These are phyloP conservation scores for Dasypogon diadema DNA, from an alignment of 2,888 invertebrate genomes.

Conservation along the genomic window DNA sequence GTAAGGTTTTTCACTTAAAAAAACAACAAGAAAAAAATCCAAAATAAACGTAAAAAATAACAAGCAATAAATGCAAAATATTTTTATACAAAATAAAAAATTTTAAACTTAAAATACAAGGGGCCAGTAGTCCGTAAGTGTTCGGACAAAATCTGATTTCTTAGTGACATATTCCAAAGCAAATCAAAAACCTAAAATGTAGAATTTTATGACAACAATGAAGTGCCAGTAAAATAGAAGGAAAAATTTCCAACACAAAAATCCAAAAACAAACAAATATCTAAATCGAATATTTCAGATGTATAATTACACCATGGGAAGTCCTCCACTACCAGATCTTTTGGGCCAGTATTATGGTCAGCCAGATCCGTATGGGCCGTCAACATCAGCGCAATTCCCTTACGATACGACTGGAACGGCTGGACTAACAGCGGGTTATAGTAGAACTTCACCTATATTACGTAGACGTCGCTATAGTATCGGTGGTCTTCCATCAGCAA, in stretches of 20 bases:
- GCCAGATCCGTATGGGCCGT: slow-evolving; percentile 63
- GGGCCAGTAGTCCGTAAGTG: slow-evolving; percentile 70
- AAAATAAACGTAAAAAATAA: slow-evolving; percentile 22
- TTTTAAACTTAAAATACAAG: slow-evolving; percentile 60
- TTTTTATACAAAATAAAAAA: slow-evolving; percentile 54
- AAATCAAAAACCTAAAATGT: slow-evolving; percentile 45
- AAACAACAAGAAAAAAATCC: slow-evolving; percentile 14
- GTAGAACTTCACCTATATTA: slow-evolving; percentile 55
- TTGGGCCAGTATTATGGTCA: slow-evolving; percentile 65
- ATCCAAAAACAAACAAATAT: slow-evolving; percentile 50
- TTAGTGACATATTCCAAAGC: slow-evolving; percentile 56
- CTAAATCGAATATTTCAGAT: slow-evolving; percentile 69
- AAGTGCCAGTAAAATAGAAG: slow-evolving; percentile 44
- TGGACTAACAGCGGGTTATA: slow-evolving; percentile 49
- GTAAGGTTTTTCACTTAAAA: not conserved
- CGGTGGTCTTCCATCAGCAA: slow-evolving; percentile 68
- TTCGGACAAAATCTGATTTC: slow-evolving; percentile 69
- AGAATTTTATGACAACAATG: slow-evolving; percentile 46
- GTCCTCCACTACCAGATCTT: slow-evolving; percentile 68
- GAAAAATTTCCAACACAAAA: slow-evolving; percentile 35
- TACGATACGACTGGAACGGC: slow-evolving; percentile 43
- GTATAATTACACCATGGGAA: slow-evolving; percentile 68
- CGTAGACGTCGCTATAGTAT: slow-evolving; percentile 68
- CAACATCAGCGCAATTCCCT: slow-evolving; percentile 35
- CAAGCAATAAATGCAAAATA: slow-evolving; percentile 48